Conservation (phyloP, 2,113 vertebrate genomes). For the Laticauda laticaudata region DNA sequence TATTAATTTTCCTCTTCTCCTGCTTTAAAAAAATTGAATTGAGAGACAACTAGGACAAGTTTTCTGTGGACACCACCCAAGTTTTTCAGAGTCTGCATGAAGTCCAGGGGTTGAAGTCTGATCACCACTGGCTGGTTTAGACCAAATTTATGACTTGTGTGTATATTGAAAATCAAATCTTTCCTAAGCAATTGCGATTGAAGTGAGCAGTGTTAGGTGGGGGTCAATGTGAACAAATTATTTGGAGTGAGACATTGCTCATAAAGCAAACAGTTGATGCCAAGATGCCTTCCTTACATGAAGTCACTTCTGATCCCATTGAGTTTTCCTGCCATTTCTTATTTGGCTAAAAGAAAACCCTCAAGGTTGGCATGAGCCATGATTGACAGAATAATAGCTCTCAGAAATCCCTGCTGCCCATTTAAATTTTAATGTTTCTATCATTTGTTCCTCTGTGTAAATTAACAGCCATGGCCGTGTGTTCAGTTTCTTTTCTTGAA, state of each 20-base stretch:
- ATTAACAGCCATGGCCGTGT: slow-evolving; percentile 94
- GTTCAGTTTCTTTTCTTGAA: slow-evolving; percentile 92
- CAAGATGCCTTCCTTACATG: slow-evolving; percentile 23
- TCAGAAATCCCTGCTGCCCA: slow-evolving; percentile 90
- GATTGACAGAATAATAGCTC: slow-evolving; percentile 81
- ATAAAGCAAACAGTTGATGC: neutral
- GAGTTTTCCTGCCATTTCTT: slow-evolving; percentile 58
- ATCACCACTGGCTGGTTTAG: neutral
- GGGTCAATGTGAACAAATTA: neutral
- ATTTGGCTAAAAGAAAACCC: slow-evolving; percentile 72
- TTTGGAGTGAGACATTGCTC: slow-evolving; percentile 39
- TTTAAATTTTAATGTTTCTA: slow-evolving; percentile 97
- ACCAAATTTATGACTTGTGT: slow-evolving; percentile 20
- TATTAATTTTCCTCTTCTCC: neutral
- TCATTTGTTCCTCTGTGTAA: slow-evolving; percentile 99
- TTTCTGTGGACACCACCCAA: neutral
- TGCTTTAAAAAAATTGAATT: neutral
- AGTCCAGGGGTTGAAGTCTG: neutral
- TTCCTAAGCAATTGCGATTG: slow-evolving; percentile 25
- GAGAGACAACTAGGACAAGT: neutral
- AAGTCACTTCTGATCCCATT: slow-evolving; percentile 39
- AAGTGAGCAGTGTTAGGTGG: slow-evolving; percentile 20
- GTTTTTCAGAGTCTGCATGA: neutral
- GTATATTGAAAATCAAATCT: slow-evolving; percentile 13
- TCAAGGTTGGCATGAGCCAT: slow-evolving; percentile 93